phyloP scores from a whole-genome alignment of 30 jellyfish, hydroid and myxozoan genomes.

The Turritopsis rubra region DNA sequence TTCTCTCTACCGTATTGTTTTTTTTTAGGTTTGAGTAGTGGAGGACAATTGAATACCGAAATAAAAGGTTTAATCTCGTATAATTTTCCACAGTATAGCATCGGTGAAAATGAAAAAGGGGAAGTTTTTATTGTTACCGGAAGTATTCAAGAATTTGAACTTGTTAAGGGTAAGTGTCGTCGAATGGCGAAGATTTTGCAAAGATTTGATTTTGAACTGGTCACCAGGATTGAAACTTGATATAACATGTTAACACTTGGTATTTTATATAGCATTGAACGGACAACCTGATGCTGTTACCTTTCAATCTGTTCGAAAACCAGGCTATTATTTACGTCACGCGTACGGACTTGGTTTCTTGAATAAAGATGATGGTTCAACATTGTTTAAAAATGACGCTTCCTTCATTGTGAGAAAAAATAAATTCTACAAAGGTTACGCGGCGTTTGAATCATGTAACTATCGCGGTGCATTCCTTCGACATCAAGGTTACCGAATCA shows the following conservation, averaged over 20 bases:
- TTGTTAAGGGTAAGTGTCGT: neutral
- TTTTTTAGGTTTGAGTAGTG: neutral
- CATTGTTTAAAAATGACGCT: constrained; percentile 14
- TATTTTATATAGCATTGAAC: constrained; percentile 2
- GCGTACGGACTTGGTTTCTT: neutral
- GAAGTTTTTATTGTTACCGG: constrained; percentile 3
- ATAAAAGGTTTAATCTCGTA: constrained; percentile 5
- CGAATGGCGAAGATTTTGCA: too few relatives aligned
- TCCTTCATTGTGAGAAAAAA: neutral
- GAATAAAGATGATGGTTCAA: neutral
- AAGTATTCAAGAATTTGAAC: constrained; percentile 1
- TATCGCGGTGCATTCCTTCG: constrained; percentile 24
- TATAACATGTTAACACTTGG: too few relatives aligned
- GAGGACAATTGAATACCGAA: neutral
- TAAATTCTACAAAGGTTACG: neutral
- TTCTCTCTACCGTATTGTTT: too few relatives aligned
- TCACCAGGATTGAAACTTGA: too few relatives aligned
- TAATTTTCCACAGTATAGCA: constrained; percentile 4
- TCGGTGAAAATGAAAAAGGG: neutral
- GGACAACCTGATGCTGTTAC: neutral
- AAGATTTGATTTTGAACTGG: too few relatives aligned
- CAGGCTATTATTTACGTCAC: constrained; percentile 17
- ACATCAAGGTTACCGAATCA: constrained; percentile 25
- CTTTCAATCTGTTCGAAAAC: neutral
- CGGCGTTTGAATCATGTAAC: constrained; percentile 25